A percentile compares a stretch with the other conserved stretches of the same genome.
Conservation (phyloP, 92 coral and sea anemone genomes). For the Zoanthus gigantus region DNA sequence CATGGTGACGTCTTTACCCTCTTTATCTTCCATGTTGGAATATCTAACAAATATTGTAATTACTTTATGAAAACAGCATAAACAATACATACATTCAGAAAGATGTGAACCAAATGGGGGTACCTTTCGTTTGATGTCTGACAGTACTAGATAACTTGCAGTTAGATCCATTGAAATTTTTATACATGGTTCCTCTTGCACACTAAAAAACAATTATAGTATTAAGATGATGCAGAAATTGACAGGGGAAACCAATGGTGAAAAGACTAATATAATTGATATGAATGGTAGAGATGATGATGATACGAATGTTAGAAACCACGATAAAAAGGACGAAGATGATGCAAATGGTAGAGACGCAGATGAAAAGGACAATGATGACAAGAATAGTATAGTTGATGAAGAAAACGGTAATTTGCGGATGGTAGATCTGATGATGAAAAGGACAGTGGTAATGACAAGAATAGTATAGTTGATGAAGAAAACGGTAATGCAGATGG, state of each 20-base stretch:
- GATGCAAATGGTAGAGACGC: too few species aligned
- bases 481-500: too few species aligned
- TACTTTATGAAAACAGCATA: too few species aligned
- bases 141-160: slow-evolving; percentile 88
- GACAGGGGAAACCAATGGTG: not conserved
- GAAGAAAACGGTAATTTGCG: not conserved
- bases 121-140: slow-evolving; percentile 92
- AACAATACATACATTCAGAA: not conserved
- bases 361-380: not conserved
- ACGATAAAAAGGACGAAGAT: not conserved
- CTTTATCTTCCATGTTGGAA: too few species aligned
- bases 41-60: too few species aligned
- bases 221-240: not conserved
- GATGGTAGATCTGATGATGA: not conserved
- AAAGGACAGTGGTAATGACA: not conserved
- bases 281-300: not conserved
- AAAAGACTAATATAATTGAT: not conserved
- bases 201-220: slow-evolving; percentile 20
- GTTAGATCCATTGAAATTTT: slow-evolving; percentile 86
- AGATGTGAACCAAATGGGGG: not conserved
- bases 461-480: not conserved
- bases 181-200: slow-evolving; percentile 70
- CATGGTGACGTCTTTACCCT: too few species aligned
- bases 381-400: not conserved
- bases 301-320: not conserved